Conservation (phyloP, 1,140 invertebrate genomes). For the Physella acuta region DNA sequence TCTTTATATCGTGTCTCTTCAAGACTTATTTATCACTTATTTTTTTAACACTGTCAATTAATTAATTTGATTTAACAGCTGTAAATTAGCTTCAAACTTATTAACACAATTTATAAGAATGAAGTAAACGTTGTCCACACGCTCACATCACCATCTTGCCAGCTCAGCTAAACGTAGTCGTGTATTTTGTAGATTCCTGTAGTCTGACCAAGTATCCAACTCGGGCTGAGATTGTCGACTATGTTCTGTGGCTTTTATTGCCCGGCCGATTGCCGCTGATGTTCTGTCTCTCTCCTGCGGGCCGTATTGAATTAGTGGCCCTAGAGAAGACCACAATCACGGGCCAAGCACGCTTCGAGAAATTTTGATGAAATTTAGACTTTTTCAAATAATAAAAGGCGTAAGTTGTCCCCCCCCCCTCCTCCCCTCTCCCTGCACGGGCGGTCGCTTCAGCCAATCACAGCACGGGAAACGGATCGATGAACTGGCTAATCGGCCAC, state of each 20-base stretch:
- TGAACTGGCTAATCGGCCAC: not conserved
- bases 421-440: not conserved
- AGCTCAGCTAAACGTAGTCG: not conserved
- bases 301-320: not conserved
- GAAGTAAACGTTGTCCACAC: too few relatives aligned
- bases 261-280: not conserved
- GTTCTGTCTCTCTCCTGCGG: too few relatives aligned
- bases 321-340: not conserved
- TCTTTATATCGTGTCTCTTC: not conserved
- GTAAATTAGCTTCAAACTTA: not conserved
- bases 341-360: not conserved
- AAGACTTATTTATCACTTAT: not conserved
- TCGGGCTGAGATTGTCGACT: not conserved
- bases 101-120: not conserved
- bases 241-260: not conserved
- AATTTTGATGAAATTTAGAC: slow-evolving; percentile 7
- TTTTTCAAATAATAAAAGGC: not conserved
- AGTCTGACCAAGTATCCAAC: not conserved
- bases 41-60: not conserved
- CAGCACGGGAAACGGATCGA: not conserved
- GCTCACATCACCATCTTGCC: too few relatives aligned
- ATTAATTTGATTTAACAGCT: not conserved
- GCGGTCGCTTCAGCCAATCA: not conserved
- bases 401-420: not conserved
- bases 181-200: not conserved